Evolutionary conservation across 92 coral and sea anemone genomes (phyloP).

Genomic region (Meandrina meandrites): DNA sequence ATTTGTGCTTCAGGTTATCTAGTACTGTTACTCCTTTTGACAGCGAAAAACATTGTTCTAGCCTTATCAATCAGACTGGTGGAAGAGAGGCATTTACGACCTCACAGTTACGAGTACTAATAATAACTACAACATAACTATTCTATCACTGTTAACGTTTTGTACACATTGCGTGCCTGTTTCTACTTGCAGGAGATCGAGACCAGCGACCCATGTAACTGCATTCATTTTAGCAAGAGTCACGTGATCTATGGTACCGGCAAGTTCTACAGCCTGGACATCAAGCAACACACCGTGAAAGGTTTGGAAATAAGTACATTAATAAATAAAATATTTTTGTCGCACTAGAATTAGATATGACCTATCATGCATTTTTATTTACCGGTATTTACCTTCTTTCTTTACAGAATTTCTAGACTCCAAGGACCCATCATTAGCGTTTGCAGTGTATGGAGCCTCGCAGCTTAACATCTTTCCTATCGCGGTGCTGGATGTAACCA

Average conservation of each 20-base stretch:
- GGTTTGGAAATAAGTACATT: slow-evolving; percentile 50
- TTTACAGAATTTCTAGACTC: slow-evolving; percentile 86
- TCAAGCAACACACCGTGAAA: slow-evolving; percentile 81
- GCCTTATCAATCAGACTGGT: too few relatives aligned
- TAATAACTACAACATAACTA: too few relatives aligned
- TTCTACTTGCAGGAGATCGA: slow-evolving; percentile 76
- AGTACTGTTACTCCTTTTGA: too few relatives aligned
- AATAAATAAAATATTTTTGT: neutral
- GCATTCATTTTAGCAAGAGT: slow-evolving; percentile 81
- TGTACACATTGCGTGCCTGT: neutral
- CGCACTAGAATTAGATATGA: too few relatives aligned
- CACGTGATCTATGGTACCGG: slow-evolving; percentile 93
- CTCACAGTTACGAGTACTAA: too few relatives aligned
- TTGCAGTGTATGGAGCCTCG: slow-evolving; percentile 94
- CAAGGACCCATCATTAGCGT: slow-evolving; percentile 87
- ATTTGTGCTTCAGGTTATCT: too few relatives aligned
- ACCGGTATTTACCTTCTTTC: too few relatives aligned
- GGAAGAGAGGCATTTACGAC: too few relatives aligned
- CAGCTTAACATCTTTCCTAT: slow-evolving; percentile 96
- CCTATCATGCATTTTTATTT: too few relatives aligned
- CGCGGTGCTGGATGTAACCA: slow-evolving; percentile 79
- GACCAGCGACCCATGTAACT: slow-evolving; percentile 96
- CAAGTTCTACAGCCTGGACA: slow-evolving; percentile 88
- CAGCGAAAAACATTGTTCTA: too few relatives aligned
- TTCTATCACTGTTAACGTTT: too few relatives aligned